Base-by-base conservation (phyloP, 2,888 invertebrate species). In the Tiliacea aurago region DNA sequence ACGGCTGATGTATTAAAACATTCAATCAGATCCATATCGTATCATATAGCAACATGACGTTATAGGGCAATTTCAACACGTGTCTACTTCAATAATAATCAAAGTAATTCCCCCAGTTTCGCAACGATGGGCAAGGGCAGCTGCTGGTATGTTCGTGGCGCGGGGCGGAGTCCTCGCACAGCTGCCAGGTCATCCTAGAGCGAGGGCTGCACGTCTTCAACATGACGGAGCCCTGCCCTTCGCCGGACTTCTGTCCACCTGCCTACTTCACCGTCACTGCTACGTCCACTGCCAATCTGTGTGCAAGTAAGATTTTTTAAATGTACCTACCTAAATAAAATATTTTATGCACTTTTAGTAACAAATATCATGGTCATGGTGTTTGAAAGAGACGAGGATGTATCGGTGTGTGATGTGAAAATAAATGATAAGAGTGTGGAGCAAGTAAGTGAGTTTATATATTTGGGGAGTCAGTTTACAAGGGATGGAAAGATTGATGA, bases 71-170 rank as follows among this genome's bases (percentile, higher is more conserved):
- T 53, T 63, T 23, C 28, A n/a, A 18, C 13, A 33, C 28, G 18
- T 37, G 20, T 11, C 47, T 65, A n/a, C 7, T 23, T 37, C 23
- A 45, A 37, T 23, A 37, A 2, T 28, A 58, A 72, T 18, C n/a
- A 51, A 28, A 58, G 18, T 23, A 33, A 75, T 74, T 70, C 55
- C 86, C 86, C 61, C 75, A 96, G 96, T 94, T 97, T 84, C 96
- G 96, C 83, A 97, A 96, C 70, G 91, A 93, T 41, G 96, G 95
- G 0, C 96, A 96, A 87, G 97, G 97, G 0, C 93, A 91, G 66
- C 90, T 98, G 62, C 93, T 94, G 66, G 96, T 97, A 2, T 98
- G 98, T 87, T 96, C 96, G 68, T 96, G 97, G 91, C 93, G 96
- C 7, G 93, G 95, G 3, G 93, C 93, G 13, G 95, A 96, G 55